Evolutionary conservation across 2,888 invertebrate genomes (phyloP), one percentile per base, ranked within the genome.

Genomic region (Capitulum mitella): DNA sequence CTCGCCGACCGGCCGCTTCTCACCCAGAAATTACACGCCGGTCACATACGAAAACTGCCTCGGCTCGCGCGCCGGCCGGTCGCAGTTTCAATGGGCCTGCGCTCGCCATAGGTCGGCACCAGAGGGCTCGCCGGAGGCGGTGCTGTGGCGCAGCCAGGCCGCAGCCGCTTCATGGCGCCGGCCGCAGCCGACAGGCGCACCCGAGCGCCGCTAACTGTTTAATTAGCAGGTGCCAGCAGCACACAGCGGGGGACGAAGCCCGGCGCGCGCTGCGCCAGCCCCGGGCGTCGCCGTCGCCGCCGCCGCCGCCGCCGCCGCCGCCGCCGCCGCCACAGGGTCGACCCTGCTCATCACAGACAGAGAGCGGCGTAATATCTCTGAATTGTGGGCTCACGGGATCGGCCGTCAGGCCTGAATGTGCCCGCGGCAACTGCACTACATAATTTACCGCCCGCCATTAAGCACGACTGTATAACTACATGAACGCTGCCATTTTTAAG

Each of bases 401-500:
- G 37, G 64, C 37, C 70, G 26, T 22, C 37, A 22, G 37, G 8
- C 19, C 29, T 16, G 32, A 37, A 22, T 70, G 70, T 8, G 37
- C 70, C 5, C 22, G 14, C 19, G 70, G 37, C 34, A 22, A 70
- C 70, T 70, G 37, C 34, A 32, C 70, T 37, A 14, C 70, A 70
- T 70, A 70, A 70, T 70, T 70, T 70, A 70, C 22, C 37, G 34
- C 22, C 32, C 37, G 14, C 70, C 70, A 70, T 70, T 70, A 70
- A 26, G 32, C 70, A 70, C 37, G 6, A 70, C 29, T 6, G 70
- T 37, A 70, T 70, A 70, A 70, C 70, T 70, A 70, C 70, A 70
- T 70, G 37, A 70, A 37, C 70, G 70, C 70, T 70, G 29, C 70
- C 70, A 70, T 70, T 70, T 70, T 70, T 70, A 70, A 70, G 70